phyloP scores from a whole-genome alignment of 2,113 vertebrate genomes.

The Semnornis frantzii region DNA sequence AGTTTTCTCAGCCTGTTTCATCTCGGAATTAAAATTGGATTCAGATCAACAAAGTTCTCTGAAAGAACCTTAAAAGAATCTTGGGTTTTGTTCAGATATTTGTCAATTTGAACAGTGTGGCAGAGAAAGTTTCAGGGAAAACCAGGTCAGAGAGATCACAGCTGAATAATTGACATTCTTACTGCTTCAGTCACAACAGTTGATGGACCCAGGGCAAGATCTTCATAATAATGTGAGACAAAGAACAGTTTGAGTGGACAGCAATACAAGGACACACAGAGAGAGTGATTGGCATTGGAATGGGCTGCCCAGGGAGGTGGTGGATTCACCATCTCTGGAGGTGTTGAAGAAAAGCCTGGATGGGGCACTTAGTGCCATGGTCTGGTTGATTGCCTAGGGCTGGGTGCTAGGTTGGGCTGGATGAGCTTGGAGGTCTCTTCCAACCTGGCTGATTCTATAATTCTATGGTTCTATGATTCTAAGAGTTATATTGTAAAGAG shows the following conservation, averaged over 20 bases:
- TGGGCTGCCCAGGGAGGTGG: no score
- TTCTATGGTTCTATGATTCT: not conserved
- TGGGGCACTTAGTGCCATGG: no score
- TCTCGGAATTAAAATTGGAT: not conserved
- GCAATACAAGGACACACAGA: no score
- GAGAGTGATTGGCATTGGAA: no score
- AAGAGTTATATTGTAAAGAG: not conserved
- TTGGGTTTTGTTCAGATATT: not conserved
- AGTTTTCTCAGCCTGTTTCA: not conserved
- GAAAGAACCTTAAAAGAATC: not conserved
- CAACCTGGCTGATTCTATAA: no score
- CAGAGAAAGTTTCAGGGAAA: not conserved
- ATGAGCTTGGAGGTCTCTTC: no score
- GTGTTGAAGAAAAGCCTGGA: no score
- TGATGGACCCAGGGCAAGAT: not conserved
- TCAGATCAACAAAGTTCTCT: not conserved
- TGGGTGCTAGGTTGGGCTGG: no score
- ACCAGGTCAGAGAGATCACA: not conserved
- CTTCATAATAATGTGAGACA: not conserved
- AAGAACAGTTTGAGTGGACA: not conserved
- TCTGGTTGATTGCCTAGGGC: no score
- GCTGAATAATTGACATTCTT: not conserved
- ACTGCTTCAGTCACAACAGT: not conserved
- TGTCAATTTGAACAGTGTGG: not conserved
- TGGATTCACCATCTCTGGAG: no score